Evolutionary conservation across 2,113 vertebrate genomes (phyloP).

Genomic region (Calyptommatus sinebrachiatus): DNA sequence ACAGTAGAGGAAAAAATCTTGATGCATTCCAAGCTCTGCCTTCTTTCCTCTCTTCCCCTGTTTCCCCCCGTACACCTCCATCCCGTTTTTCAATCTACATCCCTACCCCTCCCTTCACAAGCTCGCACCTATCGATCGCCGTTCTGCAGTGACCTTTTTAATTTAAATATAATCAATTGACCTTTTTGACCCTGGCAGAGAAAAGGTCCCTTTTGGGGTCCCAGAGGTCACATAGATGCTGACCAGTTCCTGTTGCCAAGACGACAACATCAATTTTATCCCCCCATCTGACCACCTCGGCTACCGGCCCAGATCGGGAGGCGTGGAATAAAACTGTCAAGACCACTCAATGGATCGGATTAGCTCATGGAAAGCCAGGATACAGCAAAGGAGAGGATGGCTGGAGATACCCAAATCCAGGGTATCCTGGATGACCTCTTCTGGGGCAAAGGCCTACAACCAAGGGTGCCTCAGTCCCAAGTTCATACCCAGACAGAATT

Average conservation of each 20-base stretch:
- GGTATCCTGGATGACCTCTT: no score
- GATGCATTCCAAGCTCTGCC: background rate
- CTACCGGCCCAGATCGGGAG: conserved; percentile 19
- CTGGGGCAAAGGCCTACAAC: no score
- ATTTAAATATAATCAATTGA: conserved; percentile 74
- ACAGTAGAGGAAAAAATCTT: background rate
- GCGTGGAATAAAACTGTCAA: background rate
- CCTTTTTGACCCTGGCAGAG: conserved; percentile 61
- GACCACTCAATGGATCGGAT: conserved; percentile 21
- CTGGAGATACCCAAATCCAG: background rate
- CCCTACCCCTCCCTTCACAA: background rate
- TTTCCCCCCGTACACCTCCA: background rate
- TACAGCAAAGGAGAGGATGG: background rate
- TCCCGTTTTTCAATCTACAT: background rate
- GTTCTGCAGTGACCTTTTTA: conserved; percentile 48
- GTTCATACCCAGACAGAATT: no score
- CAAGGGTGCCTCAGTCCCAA: no score
- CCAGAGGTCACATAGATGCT: conserved; percentile 64
- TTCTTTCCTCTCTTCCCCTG: background rate
- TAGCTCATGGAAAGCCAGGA: background rate
- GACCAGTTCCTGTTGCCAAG: conserved; percentile 67
- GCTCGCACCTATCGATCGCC: background rate
- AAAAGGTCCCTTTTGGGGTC: conserved; percentile 61
- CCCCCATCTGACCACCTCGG: background rate
- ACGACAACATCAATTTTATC: conserved; percentile 44